Percentiles rank a stretch among this genome's conserved stretches.
Conservation (phyloP, 2,113 vertebrate species). For the Phrynosoma platyrhinos region DNA sequence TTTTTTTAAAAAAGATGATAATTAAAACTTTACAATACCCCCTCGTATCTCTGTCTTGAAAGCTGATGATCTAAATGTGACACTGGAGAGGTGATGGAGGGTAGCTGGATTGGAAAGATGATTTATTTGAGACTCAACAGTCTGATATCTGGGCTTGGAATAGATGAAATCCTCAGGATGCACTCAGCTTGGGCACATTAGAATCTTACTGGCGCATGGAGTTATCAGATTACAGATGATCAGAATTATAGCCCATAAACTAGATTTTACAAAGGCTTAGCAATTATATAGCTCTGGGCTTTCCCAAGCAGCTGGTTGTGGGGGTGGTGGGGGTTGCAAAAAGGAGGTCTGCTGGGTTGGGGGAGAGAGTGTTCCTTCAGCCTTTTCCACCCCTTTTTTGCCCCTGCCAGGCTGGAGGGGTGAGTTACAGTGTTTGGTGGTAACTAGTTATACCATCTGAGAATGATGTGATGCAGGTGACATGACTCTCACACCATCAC, state of each 20-base stretch:
- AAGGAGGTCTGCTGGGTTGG: fast-evolving
- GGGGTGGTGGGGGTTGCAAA: background rate
- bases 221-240: slow-evolving; percentile 71
- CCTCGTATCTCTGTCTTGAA: background rate
- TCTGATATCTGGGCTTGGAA: slow-evolving; percentile 57
- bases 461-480: too few relatives aligned
- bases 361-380: background rate
- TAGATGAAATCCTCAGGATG: slow-evolving; percentile 49
- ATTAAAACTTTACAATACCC: too few relatives aligned
- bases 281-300: slow-evolving; percentile 47
- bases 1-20: too few relatives aligned
- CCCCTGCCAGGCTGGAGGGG: background rate
- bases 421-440: background rate
- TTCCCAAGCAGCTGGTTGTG: background rate
- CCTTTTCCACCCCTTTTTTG: background rate
- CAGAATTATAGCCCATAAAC: slow-evolving; percentile 67
- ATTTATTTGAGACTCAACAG: slow-evolving; percentile 28
- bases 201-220: slow-evolving; percentile 36
- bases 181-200: slow-evolving; percentile 57
- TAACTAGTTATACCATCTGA: background rate
- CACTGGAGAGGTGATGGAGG: background rate
- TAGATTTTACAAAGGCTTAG: slow-evolving; percentile 56
- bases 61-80: slow-evolving; percentile 24
- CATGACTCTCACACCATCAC: too few relatives aligned
- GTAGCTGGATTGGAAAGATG: background rate